Conservation (phyloP, 2,113 vertebrate genomes). For the Vidua chalybeata region DNA sequence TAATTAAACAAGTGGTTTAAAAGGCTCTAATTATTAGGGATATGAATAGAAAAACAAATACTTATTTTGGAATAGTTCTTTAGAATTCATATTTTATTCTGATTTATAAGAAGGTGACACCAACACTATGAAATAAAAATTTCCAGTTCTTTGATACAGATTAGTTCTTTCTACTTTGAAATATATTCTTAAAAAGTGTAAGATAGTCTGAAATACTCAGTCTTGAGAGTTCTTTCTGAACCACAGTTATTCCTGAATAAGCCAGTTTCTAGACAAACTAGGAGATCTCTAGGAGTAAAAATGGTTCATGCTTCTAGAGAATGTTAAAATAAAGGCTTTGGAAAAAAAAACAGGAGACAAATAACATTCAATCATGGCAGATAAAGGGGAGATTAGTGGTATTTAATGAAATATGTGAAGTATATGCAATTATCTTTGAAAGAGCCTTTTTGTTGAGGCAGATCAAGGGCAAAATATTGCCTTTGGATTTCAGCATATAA, state of each 20-base stretch:
- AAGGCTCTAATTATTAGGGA: background rate
- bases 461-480: background rate
- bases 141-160: background rate
- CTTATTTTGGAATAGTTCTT: background rate
- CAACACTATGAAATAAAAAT: background rate
- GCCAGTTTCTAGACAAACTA: background rate
- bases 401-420: slow-evolving; percentile 15
- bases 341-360: background rate
- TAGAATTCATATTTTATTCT: background rate
- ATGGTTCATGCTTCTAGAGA: background rate
- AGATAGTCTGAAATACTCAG: background rate
- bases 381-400: background rate
- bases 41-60: background rate
- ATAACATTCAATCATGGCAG: background rate
- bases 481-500: background rate
- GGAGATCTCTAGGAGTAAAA: background rate
- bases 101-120: background rate
- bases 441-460: background rate
- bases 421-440: background rate
- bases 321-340: background rate
- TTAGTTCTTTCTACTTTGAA: background rate
- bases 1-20: background rate
- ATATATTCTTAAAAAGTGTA: background rate
- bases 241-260: background rate
- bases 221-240: background rate